Base-by-base conservation (phyloP, 2,113 vertebrate species). In the Lontra canadensis region DNA sequence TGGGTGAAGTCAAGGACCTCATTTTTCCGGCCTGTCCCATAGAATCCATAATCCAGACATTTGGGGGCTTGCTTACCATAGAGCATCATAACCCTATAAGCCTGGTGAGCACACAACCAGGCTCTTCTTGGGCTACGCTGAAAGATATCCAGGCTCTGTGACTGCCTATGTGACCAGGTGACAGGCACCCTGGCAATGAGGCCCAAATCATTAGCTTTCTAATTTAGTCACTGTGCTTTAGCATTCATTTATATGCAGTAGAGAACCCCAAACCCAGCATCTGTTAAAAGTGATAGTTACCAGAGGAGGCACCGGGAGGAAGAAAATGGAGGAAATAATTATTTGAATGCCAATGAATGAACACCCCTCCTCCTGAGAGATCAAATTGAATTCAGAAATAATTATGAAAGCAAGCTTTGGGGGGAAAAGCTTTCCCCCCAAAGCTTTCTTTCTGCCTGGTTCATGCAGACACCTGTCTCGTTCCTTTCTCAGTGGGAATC, bases 141-240 rank as follows among this genome's bases (percentile, higher is more conserved):
- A 52, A 18, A 55, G 7, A 15, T 4, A 25, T 0, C 0, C 21
- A 25, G 55, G 52, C 52, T 25, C 14, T 20, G 9, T 23, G 61
- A 49, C 34, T 26, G 47, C 39, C 47, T 18, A 36, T 44, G 13
- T 18, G 15, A 78, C 26, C 23, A 34, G 52, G 7, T 14, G 29
- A 44, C 3, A 12, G 36, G 8, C 52, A 49, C 36, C 1, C n/a
- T 55, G 31, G 61, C 57, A 3, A 15, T 1, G 31, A 78, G 29
- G 23, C 59, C 81, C 39, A 7, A n/a, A 23, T 57, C 79, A 17
- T 61, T 5, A 13, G 10, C 36, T 52, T 52, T 84, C 52, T 78
- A 18, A 31, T 11, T n/a, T 17, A 57, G 36, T 73, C 17, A 10
- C 4, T 61, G 73, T 39, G 61, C 44, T 86, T 84, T 42, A 47